Evolutionary conservation across 2,113 vertebrate genomes (phyloP), one percentile per base, ranked within the genome.

Genomic region (Corythornis cristatus): DNA sequence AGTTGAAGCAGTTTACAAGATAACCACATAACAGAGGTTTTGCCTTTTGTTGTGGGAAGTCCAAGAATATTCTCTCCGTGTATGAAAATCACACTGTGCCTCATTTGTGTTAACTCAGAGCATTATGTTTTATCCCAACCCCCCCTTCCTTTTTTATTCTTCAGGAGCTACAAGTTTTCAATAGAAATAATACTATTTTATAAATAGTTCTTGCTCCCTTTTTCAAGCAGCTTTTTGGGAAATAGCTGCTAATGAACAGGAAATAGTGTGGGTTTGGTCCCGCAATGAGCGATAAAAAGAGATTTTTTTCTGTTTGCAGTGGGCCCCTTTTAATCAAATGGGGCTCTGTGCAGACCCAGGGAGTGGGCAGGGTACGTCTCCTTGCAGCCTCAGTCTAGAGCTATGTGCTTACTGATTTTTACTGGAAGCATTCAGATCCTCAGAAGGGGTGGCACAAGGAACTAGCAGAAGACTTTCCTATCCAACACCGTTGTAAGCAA

Each of bases 111-210:
- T 78, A 28, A 79, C 61, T 68, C 40, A 10, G n/a, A 31, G n/a
- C 0, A 0, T 58, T 53, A 1, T 5, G 3, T 45, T 93, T 78
- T 68, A 78, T 76, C 12, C 14, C 22, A 9, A 1, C 5, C 15
- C 6, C 3, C 8, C 28, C 18, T 12, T 35, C 9, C 7, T 35
- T 37, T 56, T 64, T 28, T n/a, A 10, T 53, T 78, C 28, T 37
- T 70, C 22, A 51, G 43, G 26, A 43, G 25, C 33, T 56, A 28
- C 7, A 33, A 8, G 20, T 46, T 88, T 92, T 57, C 37, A 29
- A 4, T 42, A 31, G 15, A 56, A 82, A 35, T 18, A 2, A 7
- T 12, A 21, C 3, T 68, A 14, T 51, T 79, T 88, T 65, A 31
- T 56, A 57, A 78, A 25, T 43, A 26, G 15, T 67, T 61, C 5